Percentiles rank a stretch among this genome's conserved stretches.
Evolutionary conservation across 2,888 invertebrate species (phyloP).

Genomic region (Stenurella melanura): DNA sequence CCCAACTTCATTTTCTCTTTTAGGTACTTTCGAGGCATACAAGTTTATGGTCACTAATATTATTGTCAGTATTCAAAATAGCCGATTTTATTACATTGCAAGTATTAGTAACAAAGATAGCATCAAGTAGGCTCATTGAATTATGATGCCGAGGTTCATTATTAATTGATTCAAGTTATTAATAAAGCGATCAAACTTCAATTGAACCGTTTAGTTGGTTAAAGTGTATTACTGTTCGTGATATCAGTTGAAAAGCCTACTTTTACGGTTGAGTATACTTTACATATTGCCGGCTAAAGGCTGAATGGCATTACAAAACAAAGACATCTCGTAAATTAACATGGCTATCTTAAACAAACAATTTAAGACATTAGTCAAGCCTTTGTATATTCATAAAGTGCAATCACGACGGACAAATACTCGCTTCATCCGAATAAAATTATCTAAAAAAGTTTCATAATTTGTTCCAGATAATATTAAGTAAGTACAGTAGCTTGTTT

Average conservation of each 20-base stretch:
- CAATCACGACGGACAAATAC: constrained; percentile 2
- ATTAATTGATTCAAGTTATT: too few species aligned
- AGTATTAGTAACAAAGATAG: too few species aligned
- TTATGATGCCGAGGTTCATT: too few species aligned
- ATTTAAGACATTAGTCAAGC: constrained; percentile 11
- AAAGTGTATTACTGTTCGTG: too few species aligned
- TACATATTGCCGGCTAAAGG: background rate
- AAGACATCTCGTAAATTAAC: background rate
- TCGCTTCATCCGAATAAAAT: constrained; percentile 11
- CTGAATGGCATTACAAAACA: constrained; percentile 1
- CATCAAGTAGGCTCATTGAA: too few species aligned
- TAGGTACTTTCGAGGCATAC: too few species aligned
- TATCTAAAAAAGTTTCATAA: constrained; percentile 14
- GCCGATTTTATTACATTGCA: too few species aligned
- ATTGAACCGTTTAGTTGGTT: too few species aligned
- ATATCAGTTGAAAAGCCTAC: background rate
- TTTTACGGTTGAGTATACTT: background rate
- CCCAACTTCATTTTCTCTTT: too few species aligned
- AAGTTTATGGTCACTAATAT: too few species aligned
- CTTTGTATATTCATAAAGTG: constrained; percentile 17
- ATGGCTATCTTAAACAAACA: constrained; percentile 7
- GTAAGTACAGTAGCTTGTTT: constrained; percentile 15
- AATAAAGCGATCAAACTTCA: too few species aligned
- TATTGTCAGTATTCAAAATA: too few species aligned
- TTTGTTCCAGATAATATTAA: constrained; percentile 16